Conservation (phyloP, 2,113 vertebrate species). For the Aegotheles bennettii region DNA sequence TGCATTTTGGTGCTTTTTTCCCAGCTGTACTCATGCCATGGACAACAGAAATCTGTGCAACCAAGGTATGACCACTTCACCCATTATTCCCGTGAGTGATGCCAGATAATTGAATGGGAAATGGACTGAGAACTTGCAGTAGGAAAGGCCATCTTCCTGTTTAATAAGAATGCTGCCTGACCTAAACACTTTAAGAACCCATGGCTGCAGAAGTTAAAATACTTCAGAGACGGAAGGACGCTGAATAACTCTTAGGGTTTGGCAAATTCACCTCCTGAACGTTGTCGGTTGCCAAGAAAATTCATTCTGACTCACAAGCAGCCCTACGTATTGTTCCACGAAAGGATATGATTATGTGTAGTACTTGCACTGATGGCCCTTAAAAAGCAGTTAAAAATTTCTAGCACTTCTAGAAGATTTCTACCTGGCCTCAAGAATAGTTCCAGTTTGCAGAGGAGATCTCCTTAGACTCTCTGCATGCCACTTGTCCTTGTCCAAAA, state of each 20-base stretch:
- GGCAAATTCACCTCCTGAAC: neutral
- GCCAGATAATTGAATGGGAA: neutral
- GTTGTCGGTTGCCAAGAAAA: conserved; percentile 8
- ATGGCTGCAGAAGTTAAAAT: neutral
- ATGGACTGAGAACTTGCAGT: neutral
- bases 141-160: neutral
- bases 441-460: neutral
- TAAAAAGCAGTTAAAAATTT: neutral
- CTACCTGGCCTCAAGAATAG: neutral
- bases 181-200: neutral
- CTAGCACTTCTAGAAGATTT: neutral
- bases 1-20: neutral
- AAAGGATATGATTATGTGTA: conserved; percentile 28
- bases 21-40: neutral
- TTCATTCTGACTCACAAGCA: conserved; percentile 43
- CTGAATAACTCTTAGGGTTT: neutral
- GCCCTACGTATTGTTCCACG: neutral
- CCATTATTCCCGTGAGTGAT: neutral
- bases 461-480: neutral
- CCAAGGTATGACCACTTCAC: neutral
- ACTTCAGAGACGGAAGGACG: neutral
- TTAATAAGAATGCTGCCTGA: neutral
- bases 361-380: neutral
- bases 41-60: neutral
- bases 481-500: neutral